Conservation (phyloP, 1,140 invertebrate species). For the Eupeodes corollae region DNA sequence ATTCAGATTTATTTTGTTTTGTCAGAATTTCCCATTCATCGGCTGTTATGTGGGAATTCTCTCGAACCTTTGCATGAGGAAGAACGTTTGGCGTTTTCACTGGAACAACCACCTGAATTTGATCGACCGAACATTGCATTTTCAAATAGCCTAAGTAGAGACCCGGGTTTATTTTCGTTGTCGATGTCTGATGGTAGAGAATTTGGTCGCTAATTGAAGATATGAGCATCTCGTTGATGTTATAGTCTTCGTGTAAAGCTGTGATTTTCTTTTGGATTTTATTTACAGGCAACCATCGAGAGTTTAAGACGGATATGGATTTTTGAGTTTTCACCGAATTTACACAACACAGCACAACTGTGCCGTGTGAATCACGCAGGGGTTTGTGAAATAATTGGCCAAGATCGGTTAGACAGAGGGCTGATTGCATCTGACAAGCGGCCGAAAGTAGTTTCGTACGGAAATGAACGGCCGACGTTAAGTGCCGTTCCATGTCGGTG, state of each 20-base stretch:
- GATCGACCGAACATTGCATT: slow-evolving; percentile 87
- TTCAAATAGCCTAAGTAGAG: slow-evolving; percentile 92
- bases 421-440: slow-evolving; percentile 82
- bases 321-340: slow-evolving; percentile 76
- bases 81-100: slow-evolving; percentile 83
- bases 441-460: slow-evolving; percentile 84
- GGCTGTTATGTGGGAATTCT: slow-evolving; percentile 89
- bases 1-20: slow-evolving; percentile 39
- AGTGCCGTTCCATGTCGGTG: slow-evolving; percentile 86
- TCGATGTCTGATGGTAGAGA: slow-evolving; percentile 74
- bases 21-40: slow-evolving; percentile 84
- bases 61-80: slow-evolving; percentile 81
- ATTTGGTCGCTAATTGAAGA: slow-evolving; percentile 82
- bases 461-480: slow-evolving; percentile 81
- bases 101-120: slow-evolving; percentile 86
- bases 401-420: slow-evolving; percentile 80
- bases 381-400: slow-evolving; percentile 88
- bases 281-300: slow-evolving; percentile 75
- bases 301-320: slow-evolving; percentile 70
- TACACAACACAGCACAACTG: slow-evolving; percentile 78
- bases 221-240: slow-evolving; percentile 70
- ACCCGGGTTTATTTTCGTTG: slow-evolving; percentile 67
- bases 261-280: slow-evolving; percentile 53
- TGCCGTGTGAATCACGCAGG: slow-evolving; percentile 74
- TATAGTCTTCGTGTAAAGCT: slow-evolving; percentile 54